Conservation (phyloP, 2,888 invertebrate species). For the Heliconius hortense region DNA sequence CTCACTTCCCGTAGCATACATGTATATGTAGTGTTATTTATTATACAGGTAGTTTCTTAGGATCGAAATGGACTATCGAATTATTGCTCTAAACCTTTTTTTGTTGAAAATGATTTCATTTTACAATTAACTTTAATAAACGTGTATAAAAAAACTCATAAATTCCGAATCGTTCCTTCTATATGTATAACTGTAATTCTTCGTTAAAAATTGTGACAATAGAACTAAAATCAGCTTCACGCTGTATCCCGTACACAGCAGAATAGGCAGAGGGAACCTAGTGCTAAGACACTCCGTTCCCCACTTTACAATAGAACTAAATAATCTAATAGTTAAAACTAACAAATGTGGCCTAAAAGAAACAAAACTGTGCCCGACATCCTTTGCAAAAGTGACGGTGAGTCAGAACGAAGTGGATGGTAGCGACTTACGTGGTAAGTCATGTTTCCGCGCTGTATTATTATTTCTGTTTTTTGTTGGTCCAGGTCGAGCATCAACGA, state of each 20-base stretch:
- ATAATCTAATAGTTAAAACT: background rate
- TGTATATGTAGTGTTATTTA: too few relatives aligned
- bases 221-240: too few relatives aligned
- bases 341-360: background rate
- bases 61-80: conserved; percentile 46
- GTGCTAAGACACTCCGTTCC: too few relatives aligned
- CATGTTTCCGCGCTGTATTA: conserved; percentile 42
- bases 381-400: conserved; percentile 33
- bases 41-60: conserved; percentile 45
- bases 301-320: background rate
- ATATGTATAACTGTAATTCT: background rate
- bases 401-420: conserved; percentile 41
- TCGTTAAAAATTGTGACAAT: too few relatives aligned
- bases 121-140: too few relatives aligned
- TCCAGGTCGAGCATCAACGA: conserved; percentile 26
- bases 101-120: too few relatives aligned
- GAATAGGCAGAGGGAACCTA: too few relatives aligned
- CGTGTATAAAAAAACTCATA: too few relatives aligned
- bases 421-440: conserved; percentile 43
- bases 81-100: conserved; percentile 35
- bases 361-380: conserved; percentile 23
- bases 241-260: too few relatives aligned
- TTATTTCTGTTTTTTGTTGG: conserved; percentile 42
- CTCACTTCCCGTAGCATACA: conserved; percentile 52
- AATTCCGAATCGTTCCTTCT: background rate